Percentiles rank a stretch among this genome's conserved stretches.
Evolutionary conservation across 1,140 invertebrate genomes (phyloP).

Genomic region (Saccostrea cuccullata): DNA sequence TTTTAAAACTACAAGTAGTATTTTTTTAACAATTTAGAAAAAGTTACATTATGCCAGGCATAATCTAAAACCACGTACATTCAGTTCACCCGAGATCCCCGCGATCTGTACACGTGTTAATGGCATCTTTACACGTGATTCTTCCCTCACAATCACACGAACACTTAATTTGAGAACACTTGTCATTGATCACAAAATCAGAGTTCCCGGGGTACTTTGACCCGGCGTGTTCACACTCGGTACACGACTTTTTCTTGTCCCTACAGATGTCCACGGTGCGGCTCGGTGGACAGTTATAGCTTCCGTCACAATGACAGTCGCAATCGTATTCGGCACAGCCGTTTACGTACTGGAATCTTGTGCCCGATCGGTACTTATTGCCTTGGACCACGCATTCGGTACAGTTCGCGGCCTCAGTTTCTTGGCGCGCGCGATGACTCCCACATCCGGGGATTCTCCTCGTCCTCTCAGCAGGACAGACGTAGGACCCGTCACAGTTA

Average conservation of each 20-base stretch:
- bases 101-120: constrained; percentile 35
- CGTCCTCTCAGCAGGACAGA: constrained; percentile 55
- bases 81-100: neutral
- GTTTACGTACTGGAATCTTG: constrained; percentile 48
- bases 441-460: constrained; percentile 56
- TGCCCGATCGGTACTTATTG: constrained; percentile 26
- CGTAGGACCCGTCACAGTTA: constrained; percentile 54
- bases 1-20: too few species aligned
- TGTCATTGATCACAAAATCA: constrained; percentile 50
- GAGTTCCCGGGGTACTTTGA: constrained; percentile 42
- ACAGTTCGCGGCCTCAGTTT: constrained; percentile 35
- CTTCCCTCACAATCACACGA: constrained; percentile 53
- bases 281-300: constrained; percentile 57
- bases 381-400: constrained; percentile 56
- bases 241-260: neutral
- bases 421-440: constrained; percentile 1
- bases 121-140: constrained; percentile 20
- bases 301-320: constrained; percentile 66
- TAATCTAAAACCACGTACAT: too few species aligned
- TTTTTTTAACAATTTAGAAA: too few species aligned
- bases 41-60: too few species aligned
- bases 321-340: constrained; percentile 65
- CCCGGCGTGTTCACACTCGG: constrained; percentile 44
- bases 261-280: constrained; percentile 62
- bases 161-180: constrained; percentile 55